Evolutionary conservation across 2,888 invertebrate genomes (phyloP).

Genomic region (Mechanitis mazaeus): DNA sequence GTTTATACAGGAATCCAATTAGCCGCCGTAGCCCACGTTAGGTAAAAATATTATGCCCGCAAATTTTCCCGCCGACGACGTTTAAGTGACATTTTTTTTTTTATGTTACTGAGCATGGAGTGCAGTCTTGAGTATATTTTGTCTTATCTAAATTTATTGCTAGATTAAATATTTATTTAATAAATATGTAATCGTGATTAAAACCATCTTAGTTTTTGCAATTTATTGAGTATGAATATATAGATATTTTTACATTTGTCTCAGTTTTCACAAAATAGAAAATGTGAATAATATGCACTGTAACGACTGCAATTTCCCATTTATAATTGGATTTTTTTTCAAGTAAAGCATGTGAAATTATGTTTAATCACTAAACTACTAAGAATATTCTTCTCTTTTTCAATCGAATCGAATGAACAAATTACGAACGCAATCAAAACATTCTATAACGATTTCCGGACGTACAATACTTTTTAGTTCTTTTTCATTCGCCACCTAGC

Average conservation of each 20-base stretch:
- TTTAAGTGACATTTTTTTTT: slow-evolving; percentile 16
- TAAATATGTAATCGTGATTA: no score
- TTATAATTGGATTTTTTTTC: no score
- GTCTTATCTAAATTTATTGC: not conserved
- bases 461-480: slow-evolving; percentile 18
- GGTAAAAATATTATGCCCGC: slow-evolving; percentile 41
- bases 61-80: slow-evolving; percentile 36
- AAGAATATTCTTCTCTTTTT: slow-evolving; percentile 30
- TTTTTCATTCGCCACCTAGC: slow-evolving; percentile 50
- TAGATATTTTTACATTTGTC: no score
- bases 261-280: no score
- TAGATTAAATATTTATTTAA: no score
- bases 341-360: no score
- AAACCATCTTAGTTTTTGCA: no score
- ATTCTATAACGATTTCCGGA: slow-evolving; percentile 59
- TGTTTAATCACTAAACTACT: no score
- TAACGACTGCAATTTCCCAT: no score
- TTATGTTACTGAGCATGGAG: not conserved
- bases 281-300: no score
- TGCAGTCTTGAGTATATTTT: not conserved
- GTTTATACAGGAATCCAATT: slow-evolving; percentile 60
- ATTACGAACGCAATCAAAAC: slow-evolving; percentile 56
- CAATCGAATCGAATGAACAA: slow-evolving; percentile 52
- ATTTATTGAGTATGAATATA: no score
- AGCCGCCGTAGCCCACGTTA: slow-evolving; percentile 40